Evolutionary conservation across 2,797 vertebrate genomes (phyloP), one percentile per base, ranked within the genome.

Genomic region (Gobio occitaniae): DNA sequence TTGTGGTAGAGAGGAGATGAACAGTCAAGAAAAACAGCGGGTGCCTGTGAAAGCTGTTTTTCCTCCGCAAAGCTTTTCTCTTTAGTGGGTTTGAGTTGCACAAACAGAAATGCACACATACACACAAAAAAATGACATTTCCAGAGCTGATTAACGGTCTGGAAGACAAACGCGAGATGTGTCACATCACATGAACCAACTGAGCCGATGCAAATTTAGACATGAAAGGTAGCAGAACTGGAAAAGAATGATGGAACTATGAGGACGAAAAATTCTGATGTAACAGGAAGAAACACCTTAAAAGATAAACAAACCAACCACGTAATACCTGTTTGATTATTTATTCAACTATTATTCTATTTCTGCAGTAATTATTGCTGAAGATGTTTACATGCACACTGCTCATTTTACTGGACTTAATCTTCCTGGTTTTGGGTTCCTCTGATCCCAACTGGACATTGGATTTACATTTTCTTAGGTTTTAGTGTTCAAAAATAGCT

Each of bases 231-330:
- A 69, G 50, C 48, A 77, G 74, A 84, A 68, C 10, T 13, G 8
- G 47, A 48, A 66, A 78, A 71, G 50, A 78, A 69, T 21, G 63
- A 69, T 69, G 74, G 65, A 78, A 69, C 36, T 59, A 59, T 69
- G 15, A 56, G 66, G 12, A 61, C 59, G 50, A 71, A 38, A 29
- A 78, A 71, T 50, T 50, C 66, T 84, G 83, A 84, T 84, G 83
- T 79, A 84, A 84, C 44, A 38, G 48, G 48, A 32, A 56, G 82
- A 56, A 84, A 84, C 63, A 59, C 59, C 32, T 52, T 50, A 50
- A 82, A 75, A 69, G 17, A 56, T 32, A 70, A 56, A 59, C 82
- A 69, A 78, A 21, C 29, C 71, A 44, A 38, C 41, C 56, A 66
- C 61, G 2, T 76, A 44, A 66, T 36, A 66, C n/a, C 11, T 0